Conservation (phyloP, 2,113 vertebrate genomes). For the Numida meleagris region DNA sequence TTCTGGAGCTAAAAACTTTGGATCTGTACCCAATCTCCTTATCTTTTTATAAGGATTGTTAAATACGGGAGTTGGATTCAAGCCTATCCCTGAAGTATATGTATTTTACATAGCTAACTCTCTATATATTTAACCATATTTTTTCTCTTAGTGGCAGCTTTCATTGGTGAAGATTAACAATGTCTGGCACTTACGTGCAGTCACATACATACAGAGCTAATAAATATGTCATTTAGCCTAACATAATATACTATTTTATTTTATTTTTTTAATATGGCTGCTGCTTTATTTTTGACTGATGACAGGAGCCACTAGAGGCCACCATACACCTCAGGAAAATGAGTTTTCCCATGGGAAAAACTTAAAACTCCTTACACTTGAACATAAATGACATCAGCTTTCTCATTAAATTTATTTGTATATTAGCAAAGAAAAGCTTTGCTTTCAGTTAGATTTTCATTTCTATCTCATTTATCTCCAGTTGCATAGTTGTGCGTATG, state of each 20-base stretch:
- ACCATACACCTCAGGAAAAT: background rate
- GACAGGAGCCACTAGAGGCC: slow-evolving; percentile 54
- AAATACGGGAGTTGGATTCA: background rate
- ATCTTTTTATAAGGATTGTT: background rate
- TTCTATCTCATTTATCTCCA: background rate
- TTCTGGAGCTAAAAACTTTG: background rate
- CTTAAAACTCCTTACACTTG: background rate
- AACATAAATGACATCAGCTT: background rate
- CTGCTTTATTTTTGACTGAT: background rate
- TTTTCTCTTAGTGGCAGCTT: background rate
- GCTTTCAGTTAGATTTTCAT: background rate
- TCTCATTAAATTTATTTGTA: background rate
- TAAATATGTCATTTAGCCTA: background rate
- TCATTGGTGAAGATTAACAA: background rate
- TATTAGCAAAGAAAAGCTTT: background rate
- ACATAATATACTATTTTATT: background rate
- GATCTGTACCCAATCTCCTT: background rate
- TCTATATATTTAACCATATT: background rate
- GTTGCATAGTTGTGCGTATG: background rate
- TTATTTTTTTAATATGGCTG: background rate
- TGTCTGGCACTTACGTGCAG: accelerated
- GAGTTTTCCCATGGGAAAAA: background rate
- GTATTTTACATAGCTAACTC: background rate
- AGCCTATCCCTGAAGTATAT: background rate
- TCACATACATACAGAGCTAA: background rate